Percentiles rank a stretch among this genome's conserved stretches.
These are phyloP conservation scores for Eupeodes luniger DNA, from an alignment of 2,888 invertebrate genomes.

Conservation along the genomic window DNA sequence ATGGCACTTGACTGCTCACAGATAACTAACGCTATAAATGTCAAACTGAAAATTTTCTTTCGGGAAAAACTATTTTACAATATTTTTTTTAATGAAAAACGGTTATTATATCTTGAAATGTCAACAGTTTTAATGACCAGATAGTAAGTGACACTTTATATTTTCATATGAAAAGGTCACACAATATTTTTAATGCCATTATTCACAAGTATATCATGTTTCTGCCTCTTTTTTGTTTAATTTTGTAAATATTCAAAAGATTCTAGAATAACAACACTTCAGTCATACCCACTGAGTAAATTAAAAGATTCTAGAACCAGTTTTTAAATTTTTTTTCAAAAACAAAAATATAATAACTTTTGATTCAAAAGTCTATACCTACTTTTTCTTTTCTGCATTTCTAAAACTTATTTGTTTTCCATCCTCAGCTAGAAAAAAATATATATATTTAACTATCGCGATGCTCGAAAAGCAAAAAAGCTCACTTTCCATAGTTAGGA, in stretches of 20 bases:
- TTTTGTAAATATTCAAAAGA: not conserved
- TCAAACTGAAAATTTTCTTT: too few relatives aligned
- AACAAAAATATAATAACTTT: not conserved
- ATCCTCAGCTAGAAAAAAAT: not conserved
- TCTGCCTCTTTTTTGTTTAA: not conserved
- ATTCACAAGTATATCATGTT: not conserved
- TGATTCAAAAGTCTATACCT: not conserved
- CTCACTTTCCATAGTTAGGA: not conserved
- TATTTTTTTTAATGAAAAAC: too few relatives aligned
- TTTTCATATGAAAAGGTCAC: not conserved
- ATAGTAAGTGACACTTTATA: too few relatives aligned
- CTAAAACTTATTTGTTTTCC: conserved; percentile 37
- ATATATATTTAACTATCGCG: not conserved
- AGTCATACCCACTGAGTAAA: not conserved
- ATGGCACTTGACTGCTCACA: too few relatives aligned
- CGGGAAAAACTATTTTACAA: too few relatives aligned
- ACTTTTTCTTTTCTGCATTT: not conserved
- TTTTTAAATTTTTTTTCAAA: not conserved
- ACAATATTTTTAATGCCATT: not conserved
- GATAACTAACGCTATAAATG: too few relatives aligned
- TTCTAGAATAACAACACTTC: conserved; percentile 27
- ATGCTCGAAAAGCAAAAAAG: conserved; percentile 12
- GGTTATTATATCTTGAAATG: too few relatives aligned
- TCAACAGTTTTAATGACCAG: not conserved
- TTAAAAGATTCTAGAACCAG: conserved; percentile 27